Conservation (phyloP, 2,888 invertebrate species). For the Agrypnus murinus region DNA sequence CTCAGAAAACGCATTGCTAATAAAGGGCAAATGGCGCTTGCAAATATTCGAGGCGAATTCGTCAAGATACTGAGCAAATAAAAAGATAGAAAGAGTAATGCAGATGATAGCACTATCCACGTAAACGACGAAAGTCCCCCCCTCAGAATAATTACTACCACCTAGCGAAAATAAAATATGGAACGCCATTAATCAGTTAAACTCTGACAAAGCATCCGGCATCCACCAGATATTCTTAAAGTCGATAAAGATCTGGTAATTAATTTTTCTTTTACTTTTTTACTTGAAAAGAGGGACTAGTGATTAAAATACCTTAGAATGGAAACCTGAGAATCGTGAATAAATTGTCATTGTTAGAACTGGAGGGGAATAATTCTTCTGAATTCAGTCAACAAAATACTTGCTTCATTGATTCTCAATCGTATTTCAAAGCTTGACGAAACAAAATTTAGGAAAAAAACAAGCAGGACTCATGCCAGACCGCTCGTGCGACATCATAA, state of each 20-base stretch:
- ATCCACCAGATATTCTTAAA: constrained; percentile 1
- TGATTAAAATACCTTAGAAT: constrained; percentile 8
- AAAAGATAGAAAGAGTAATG: neutral
- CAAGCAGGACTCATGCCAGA: neutral
- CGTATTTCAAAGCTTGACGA: neutral
- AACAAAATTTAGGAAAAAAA: neutral
- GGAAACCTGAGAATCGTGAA: too few species aligned
- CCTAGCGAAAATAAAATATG: constrained; percentile 1
- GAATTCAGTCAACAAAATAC: neutral
- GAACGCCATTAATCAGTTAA: constrained; percentile 3
- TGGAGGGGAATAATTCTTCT: too few species aligned
- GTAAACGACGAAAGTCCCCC: too few species aligned
- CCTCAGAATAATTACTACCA: too few species aligned
- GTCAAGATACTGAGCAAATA: neutral
- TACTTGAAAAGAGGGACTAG: constrained; percentile 2
- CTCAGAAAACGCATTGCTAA: neutral
- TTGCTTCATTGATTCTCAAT: constrained; percentile 2
- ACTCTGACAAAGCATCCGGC: neutral
- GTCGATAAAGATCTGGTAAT: neutral
- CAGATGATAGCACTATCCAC: too few species aligned
- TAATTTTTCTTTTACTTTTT: neutral
- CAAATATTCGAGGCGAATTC: neutral
- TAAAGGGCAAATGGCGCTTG: constrained; percentile 1
- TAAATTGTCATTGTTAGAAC: too few species aligned
- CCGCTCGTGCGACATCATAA: constrained; percentile 2